phyloP scores from a whole-genome alignment of 2,797 vertebrate genomes.

The Micrastur ruficollis region DNA sequence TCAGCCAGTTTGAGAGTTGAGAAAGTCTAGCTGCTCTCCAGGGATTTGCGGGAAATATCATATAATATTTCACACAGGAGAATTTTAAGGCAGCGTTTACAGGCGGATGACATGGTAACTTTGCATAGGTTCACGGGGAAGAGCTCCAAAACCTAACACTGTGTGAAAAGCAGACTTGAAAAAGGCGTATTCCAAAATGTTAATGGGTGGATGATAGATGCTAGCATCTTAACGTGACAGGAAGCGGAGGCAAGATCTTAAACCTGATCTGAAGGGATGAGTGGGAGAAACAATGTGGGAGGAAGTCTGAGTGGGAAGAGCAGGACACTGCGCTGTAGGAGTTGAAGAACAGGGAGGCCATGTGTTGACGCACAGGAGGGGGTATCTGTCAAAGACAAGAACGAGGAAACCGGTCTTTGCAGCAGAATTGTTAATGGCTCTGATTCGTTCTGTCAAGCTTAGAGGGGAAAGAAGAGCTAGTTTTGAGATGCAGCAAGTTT shows the following conservation, averaged over 20 bases:
- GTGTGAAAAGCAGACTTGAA: neutral
- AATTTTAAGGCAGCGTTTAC: neutral
- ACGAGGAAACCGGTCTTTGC: neutral
- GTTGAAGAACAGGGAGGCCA: neutral
- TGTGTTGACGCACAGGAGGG: neutral
- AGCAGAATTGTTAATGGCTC: neutral
- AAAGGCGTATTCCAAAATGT: neutral
- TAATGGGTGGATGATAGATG: neutral
- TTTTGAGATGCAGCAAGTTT: neutral
- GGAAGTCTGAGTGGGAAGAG: neutral
- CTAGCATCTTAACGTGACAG: neutral
- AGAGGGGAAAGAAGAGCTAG: neutral
- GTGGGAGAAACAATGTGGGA: neutral
- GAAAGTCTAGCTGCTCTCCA: neutral
- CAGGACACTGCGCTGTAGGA: neutral
- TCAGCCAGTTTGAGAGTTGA: neutral
- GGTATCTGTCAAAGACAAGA: neutral
- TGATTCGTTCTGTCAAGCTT: neutral
- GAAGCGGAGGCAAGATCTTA: neutral
- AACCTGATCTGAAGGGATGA: neutral
- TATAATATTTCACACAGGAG: neutral
- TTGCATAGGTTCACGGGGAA: neutral
- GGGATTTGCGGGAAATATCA: neutral
- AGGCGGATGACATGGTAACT: neutral
- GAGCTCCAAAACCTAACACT: neutral